Conservation (phyloP, 2,797 vertebrate genomes). For the Enteromius thamalakanensis region DNA sequence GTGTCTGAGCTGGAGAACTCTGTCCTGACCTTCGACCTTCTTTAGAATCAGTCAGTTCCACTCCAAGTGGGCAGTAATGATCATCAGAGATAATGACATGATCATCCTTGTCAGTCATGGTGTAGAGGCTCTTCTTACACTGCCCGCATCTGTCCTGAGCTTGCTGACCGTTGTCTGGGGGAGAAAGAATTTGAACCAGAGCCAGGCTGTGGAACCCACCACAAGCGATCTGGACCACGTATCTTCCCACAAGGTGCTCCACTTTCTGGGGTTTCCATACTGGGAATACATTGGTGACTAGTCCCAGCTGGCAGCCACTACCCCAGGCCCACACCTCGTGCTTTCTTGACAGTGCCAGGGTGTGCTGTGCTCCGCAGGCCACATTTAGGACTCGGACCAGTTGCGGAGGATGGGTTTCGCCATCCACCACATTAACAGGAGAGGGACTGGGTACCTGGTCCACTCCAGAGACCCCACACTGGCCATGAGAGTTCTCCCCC, state of each 20-base stretch:
- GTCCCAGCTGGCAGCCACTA: conserved; percentile 92
- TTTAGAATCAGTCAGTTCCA: conserved; percentile 82
- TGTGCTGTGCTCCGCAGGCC: conserved; percentile 92
- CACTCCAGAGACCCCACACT: conserved; percentile 84
- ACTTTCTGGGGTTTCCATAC: conserved; percentile 92
- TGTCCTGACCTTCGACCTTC: conserved; percentile 42
- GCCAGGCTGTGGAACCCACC: conserved; percentile 94
- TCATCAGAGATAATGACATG: conserved; percentile 85
- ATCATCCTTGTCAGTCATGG: conserved; percentile 86
- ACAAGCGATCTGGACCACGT: conserved; percentile 92
- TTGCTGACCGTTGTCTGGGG: conserved; percentile 75
- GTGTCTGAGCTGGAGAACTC: conserved; percentile 39
- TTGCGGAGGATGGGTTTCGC: conserved; percentile 80
- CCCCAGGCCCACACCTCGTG: conserved; percentile 98
- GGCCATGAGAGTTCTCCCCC: conserved; percentile 92
- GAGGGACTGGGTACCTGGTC: conserved; percentile 80
- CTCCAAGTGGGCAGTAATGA: conserved; percentile 93
- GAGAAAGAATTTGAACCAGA: conserved; percentile 84
- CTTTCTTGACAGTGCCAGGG: conserved; percentile 86
- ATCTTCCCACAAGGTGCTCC: conserved; percentile 90
- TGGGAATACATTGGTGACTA: conserved; percentile 89
- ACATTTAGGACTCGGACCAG: conserved; percentile 84
- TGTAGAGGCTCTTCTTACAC: conserved; percentile 85
- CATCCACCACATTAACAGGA: conserved; percentile 83
- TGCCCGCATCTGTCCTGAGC: conserved; percentile 84